Base-by-base conservation (phyloP, 53 echinoderm and acorn worm species). In the Crossaster papposus region DNA sequence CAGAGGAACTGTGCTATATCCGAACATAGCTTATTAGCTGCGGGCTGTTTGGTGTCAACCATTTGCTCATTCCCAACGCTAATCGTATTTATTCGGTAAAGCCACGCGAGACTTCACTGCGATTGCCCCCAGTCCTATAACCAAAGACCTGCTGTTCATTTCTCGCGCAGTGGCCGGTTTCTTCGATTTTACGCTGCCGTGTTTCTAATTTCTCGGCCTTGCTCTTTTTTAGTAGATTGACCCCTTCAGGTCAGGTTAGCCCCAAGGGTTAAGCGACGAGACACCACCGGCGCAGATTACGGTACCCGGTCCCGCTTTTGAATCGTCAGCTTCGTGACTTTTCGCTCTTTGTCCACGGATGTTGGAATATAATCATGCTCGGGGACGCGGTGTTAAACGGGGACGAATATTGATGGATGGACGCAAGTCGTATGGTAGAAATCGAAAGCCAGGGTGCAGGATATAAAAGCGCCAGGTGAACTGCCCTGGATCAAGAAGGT, bases 1-100 rank as follows among this genome's bases (percentile, higher is more conserved):
- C 35, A 52, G 55, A 81, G 34, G 62, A 34, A 34, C 55, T 55
- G 44, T 44, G 31, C 52, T 63, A 15, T 44, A 36, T 63, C 30
- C 62, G 30, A 55, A 4, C 13, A 4, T 65, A 38, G 65, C 54
- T 36, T 72, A n/a, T n/a, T 62, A 65, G 70, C 83, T 83, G 65
- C 23, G 38, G 83, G 83, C 62, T 36, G 35, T 53, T n/a, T 51
- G 36, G 81, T 81, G 81, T 34, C 81, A 64, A 36, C 65, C 81
- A 63, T 36, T 65, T 38, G 65, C 64, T 51, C 65, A 70, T 26
- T 70, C 65, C 33, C 32, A 36, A 35, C 71, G 52, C 51, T 84
- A 84, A 84, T 84, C 84, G 84, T 84, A 72, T 84, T 84, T 84
- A 84, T 70, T 84, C 84, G 54, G 72, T 15, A 72, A 72, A 54